Evolutionary conservation across 2,797 vertebrate genomes (phyloP).

Genomic region (Perodicticus potto): DNA sequence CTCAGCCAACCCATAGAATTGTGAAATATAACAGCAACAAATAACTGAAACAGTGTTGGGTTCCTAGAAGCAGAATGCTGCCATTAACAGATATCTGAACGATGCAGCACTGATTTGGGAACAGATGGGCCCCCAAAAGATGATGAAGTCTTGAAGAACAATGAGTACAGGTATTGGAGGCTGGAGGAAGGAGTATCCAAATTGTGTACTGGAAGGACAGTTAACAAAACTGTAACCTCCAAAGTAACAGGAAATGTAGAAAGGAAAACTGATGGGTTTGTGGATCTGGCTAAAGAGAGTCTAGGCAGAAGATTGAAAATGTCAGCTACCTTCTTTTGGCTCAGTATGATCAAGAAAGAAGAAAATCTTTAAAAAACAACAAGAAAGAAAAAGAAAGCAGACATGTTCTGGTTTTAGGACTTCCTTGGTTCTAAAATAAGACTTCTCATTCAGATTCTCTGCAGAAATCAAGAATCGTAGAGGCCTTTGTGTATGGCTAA

Average conservation of each 20-base stretch:
- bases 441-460: not conserved
- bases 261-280: not conserved
- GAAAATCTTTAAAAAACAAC: not conserved
- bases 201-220: not conserved
- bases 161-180: not conserved
- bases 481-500: not conserved
- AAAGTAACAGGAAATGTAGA: not conserved
- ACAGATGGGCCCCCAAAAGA: not conserved
- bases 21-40: not conserved
- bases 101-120: not conserved
- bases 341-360: not conserved
- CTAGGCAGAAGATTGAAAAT: not conserved
- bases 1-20: not conserved
- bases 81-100: not conserved
- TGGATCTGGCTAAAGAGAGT: not conserved
- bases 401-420: not conserved
- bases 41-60: not conserved
- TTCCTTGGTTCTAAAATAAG: not conserved
- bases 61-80: not conserved
- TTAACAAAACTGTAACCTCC: not conserved
- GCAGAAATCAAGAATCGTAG: not conserved
- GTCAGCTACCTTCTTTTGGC: not conserved
- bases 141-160: not conserved
- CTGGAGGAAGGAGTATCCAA: not conserved
- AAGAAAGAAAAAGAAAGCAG: too few species aligned